phyloP scores from a whole-genome alignment of 2,888 invertebrate genomes.

The Philereme vetulata region DNA sequence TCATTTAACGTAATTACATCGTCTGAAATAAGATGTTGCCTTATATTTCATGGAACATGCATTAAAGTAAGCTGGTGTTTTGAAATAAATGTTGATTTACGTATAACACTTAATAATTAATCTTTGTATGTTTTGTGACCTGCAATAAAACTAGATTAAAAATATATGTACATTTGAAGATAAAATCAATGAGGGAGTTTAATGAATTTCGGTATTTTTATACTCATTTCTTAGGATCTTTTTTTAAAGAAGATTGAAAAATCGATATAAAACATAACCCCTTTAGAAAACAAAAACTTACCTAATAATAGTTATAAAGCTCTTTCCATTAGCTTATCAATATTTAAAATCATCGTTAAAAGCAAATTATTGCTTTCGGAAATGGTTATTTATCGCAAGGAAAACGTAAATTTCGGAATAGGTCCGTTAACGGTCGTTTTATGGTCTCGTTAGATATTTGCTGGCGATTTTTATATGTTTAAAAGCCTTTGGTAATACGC shows the following conservation, averaged over 20 bases:
- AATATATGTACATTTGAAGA: background rate
- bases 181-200: background rate
- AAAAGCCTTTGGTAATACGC: conserved; percentile 23
- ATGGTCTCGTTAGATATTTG: conserved; percentile 37
- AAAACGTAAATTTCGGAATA: conserved; percentile 37
- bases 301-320: conserved; percentile 27
- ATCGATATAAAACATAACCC: conserved; percentile 1
- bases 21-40: conserved; percentile 39
- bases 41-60: conserved; percentile 34
- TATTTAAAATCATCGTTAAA: conserved; percentile 42
- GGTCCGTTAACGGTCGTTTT: conserved; percentile 37
- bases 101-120: background rate
- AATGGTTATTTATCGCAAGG: conserved; percentile 41
- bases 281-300: conserved; percentile 10
- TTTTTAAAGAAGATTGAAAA: too few species aligned
- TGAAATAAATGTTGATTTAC: conserved; percentile 14
- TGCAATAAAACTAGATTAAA: background rate
- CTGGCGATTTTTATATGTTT: conserved; percentile 31
- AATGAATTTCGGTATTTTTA: too few species aligned
- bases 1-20: conserved; percentile 50
- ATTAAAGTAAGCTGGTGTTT: conserved; percentile 25
- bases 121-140: background rate
- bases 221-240: too few species aligned
- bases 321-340: conserved; percentile 42
- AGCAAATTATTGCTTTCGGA: conserved; percentile 40